phyloP scores from a whole-genome alignment of 2,113 vertebrate genomes.

The Cygnus buccinator region DNA sequence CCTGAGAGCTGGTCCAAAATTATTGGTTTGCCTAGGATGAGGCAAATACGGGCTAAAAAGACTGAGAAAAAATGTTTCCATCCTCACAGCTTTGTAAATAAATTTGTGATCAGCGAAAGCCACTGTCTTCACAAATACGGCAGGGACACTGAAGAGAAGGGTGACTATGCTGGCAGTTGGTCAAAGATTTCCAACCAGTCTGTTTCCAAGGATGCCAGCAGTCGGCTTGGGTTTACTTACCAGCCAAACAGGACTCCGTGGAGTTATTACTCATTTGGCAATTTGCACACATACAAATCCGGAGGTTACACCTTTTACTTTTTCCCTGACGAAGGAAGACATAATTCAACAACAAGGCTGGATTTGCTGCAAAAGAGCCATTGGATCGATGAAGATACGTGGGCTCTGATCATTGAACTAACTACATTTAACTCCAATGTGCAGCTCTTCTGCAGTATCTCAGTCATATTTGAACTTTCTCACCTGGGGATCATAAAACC shows the following conservation, averaged over 20 bases:
- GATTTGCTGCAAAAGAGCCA: background rate
- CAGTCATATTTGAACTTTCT: constrained; percentile 69
- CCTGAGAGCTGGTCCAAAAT: constrained; percentile 55
- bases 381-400: constrained; percentile 75
- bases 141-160: constrained; percentile 24
- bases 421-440: constrained; percentile 62
- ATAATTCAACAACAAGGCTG: constrained; percentile 60
- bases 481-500: constrained; percentile 53
- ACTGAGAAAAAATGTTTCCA: constrained; percentile 5
- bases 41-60: constrained; percentile 66
- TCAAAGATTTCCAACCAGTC: background rate
- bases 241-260: constrained; percentile 6
- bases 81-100: background rate
- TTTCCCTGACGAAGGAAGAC: constrained; percentile 46
- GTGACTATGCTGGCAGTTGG: constrained; percentile 54
- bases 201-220: background rate
- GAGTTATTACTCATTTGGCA: constrained; percentile 50
- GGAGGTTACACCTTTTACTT: constrained; percentile 72
- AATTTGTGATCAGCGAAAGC: constrained; percentile 1
- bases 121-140: constrained; percentile 60
- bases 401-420: constrained; percentile 73
- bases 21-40: constrained; percentile 72
- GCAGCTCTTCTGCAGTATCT: constrained; percentile 67
- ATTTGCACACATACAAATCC: constrained; percentile 46
- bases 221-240: constrained; percentile 59